These are phyloP conservation scores for Euplexia lucipara DNA, from an alignment of 2,888 invertebrate species.

Conservation along the genomic window DNA sequence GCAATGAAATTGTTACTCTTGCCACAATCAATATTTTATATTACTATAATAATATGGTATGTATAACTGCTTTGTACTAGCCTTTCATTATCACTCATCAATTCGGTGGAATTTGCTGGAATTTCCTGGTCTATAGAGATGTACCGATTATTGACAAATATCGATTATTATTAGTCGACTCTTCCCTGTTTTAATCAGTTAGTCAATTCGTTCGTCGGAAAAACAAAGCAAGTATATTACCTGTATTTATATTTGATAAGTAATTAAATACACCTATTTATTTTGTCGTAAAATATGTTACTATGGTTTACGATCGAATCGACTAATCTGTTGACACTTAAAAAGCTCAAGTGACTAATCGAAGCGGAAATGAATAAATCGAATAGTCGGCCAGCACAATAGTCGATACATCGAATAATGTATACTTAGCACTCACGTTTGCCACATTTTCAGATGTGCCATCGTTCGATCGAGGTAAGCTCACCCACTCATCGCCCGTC, in stretches of 20 bases:
- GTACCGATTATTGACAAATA: constrained; percentile 64
- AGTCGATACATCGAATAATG: constrained; percentile 64
- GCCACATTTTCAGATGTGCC: constrained; percentile 87
- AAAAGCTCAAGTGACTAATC: constrained; percentile 7
- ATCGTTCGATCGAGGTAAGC: constrained; percentile 87
- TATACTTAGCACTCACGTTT: constrained; percentile 76
- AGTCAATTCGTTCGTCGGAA: constrained; percentile 43
- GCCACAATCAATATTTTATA: constrained; percentile 12
- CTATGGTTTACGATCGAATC: constrained; percentile 44
- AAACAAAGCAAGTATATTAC: constrained; percentile 61
- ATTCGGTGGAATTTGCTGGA: constrained; percentile 79
- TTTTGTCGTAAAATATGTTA: constrained; percentile 4
- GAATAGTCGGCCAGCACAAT: constrained; percentile 53
- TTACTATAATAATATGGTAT: constrained; percentile 67
- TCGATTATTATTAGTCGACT: constrained; percentile 42
- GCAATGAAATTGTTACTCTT: constrained; percentile 27
- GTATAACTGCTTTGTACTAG: constrained; percentile 87
- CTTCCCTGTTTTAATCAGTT: constrained; percentile 17
- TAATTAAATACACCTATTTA: not conserved
- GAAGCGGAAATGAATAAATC: constrained; percentile 17
- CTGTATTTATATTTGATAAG: constrained; percentile 20
- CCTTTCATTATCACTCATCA: constrained; percentile 72
- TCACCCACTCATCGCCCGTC: constrained; percentile 76
- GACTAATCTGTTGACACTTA: constrained; percentile 52
- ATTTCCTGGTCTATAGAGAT: constrained; percentile 80